phyloP scores from a whole-genome alignment of 2,113 vertebrate species.

The Coreoperca whiteheadi region DNA sequence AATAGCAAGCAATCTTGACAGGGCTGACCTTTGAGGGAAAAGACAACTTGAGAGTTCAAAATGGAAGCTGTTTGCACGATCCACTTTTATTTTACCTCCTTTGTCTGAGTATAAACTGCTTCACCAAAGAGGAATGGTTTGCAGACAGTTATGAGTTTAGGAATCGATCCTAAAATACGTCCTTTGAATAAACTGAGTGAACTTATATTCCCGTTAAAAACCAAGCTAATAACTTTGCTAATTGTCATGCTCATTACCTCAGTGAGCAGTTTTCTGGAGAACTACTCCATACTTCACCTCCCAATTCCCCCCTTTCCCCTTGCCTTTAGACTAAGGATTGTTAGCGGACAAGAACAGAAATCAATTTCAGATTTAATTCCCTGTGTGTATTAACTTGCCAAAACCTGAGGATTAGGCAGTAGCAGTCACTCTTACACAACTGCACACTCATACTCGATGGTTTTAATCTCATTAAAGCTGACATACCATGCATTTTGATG shows the following conservation, averaged over 20 bases:
- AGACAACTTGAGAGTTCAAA: background rate
- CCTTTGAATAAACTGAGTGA: background rate
- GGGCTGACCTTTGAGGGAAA: background rate
- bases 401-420: conserved; percentile 22
- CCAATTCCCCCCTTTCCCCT: background rate
- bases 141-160: background rate
- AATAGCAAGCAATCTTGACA: background rate
- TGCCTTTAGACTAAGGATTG: background rate
- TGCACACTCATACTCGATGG: background rate
- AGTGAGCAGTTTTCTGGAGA: background rate
- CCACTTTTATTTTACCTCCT: too few species aligned
- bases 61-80: too few species aligned
- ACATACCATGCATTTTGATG: conserved; percentile 15
- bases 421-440: conserved; percentile 14
- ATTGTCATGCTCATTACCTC: background rate
- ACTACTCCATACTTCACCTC: background rate
- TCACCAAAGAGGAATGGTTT: background rate
- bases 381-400: conserved; percentile 30
- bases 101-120: background rate
- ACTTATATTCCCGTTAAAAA: background rate
- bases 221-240: background rate
- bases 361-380: conserved; percentile 47
- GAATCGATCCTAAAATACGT: background rate
- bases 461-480: conserved; percentile 33
- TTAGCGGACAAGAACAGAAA: conserved; percentile 1